A percentile compares a stretch with the other conserved stretches of the same genome.
These are phyloP conservation scores for Lacanobia wlatinum DNA, from an alignment of 2,888 invertebrate genomes.

Conservation along the genomic window DNA sequence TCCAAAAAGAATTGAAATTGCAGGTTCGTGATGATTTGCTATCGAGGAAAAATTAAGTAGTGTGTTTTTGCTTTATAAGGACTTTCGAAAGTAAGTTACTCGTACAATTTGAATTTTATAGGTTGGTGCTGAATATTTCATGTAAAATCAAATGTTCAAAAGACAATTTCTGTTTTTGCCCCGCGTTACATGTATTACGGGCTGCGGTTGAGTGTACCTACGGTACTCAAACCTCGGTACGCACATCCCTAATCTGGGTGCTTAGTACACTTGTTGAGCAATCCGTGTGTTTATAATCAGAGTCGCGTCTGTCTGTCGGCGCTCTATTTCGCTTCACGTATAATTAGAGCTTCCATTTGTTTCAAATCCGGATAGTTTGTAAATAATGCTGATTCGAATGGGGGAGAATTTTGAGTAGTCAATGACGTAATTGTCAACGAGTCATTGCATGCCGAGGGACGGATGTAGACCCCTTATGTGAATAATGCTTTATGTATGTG, in stretches of 20 bases:
- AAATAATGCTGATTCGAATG: constrained; percentile 25
- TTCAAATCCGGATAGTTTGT: constrained; percentile 7
- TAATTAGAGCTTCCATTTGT: constrained; percentile 38
- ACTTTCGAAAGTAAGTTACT: too few species aligned
- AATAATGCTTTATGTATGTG: too few species aligned
- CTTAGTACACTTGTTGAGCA: constrained; percentile 58
- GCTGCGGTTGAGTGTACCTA: constrained; percentile 12
- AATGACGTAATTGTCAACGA: constrained; percentile 8
- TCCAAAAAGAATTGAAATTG: too few species aligned
- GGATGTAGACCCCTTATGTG: constrained; percentile 6
- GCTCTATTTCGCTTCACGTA: constrained; percentile 50
- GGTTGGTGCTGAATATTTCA: too few species aligned
- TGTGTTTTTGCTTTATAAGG: too few species aligned
- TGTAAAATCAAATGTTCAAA: too few species aligned
- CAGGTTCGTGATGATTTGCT: background rate
- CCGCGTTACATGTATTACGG: too few species aligned
- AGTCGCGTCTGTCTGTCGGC: constrained; percentile 49
- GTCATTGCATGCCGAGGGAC: constrained; percentile 30
- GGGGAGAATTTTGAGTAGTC: constrained; percentile 2
- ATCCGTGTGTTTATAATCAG: constrained; percentile 59
- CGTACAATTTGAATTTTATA: too few species aligned
- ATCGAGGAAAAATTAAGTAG: background rate
- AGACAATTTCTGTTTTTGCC: too few species aligned
- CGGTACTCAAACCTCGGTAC: constrained; percentile 9
- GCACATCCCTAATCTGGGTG: constrained; percentile 40